Evolutionary conservation across 2,113 vertebrate genomes (phyloP).

Genomic region (Charina bottae): DNA sequence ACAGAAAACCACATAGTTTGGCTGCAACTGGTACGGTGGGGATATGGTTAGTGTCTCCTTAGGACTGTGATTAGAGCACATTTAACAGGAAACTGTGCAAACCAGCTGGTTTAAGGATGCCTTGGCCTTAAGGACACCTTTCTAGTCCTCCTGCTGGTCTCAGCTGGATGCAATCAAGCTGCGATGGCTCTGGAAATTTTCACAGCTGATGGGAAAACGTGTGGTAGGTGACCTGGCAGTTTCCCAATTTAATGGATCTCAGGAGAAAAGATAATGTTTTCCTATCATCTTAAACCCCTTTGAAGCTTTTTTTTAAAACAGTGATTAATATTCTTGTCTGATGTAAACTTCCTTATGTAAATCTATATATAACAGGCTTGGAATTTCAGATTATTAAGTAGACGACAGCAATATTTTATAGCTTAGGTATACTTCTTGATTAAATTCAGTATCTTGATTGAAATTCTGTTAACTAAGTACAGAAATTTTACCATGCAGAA

Average conservation of each 20-base stretch:
- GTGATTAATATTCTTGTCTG: conserved; percentile 38
- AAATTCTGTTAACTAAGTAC: neutral
- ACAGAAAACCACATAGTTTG: conserved; percentile 20
- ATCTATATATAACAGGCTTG: conserved; percentile 35
- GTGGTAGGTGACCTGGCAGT: conserved; percentile 16
- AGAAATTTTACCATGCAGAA: conserved; percentile 29
- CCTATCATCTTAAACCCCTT: neutral
- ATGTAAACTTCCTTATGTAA: conserved; percentile 28
- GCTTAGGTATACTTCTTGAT: conserved; percentile 30
- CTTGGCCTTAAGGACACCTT: neutral
- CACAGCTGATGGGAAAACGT: conserved; percentile 27
- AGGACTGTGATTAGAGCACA: neutral
- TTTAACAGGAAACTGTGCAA: conserved; percentile 23
- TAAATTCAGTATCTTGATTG: conserved; percentile 36
- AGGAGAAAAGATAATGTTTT: conserved; percentile 18
- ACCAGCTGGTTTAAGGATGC: conserved; percentile 11
- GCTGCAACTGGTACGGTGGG: conserved; percentile 1
- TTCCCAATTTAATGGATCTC: conserved; percentile 16
- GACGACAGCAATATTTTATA: conserved; percentile 30
- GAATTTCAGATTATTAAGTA: conserved; percentile 34
- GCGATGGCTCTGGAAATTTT: conserved; percentile 43
- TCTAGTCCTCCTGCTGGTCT: neutral
- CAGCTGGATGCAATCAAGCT: neutral
- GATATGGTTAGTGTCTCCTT: conserved; percentile 29
- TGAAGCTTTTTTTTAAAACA: conserved; percentile 19